phyloP scores from a whole-genome alignment of 2,888 invertebrate species.

The Glyphotaelius pellucidus region DNA sequence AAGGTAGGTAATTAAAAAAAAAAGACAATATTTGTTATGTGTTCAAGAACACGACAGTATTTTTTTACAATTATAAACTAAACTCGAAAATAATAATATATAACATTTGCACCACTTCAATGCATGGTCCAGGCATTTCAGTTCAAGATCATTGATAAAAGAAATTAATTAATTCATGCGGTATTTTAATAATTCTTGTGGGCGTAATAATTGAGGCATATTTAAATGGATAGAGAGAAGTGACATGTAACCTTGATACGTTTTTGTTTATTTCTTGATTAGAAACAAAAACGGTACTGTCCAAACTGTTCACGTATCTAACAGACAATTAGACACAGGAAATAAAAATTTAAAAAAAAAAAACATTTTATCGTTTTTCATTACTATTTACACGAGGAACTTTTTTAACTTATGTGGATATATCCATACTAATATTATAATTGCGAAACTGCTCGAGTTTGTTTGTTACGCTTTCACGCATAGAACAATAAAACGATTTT shows the following conservation, averaged over 20 bases:
- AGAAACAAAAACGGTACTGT: background rate
- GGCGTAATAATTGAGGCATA: background rate
- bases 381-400: background rate
- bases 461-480: too few species aligned
- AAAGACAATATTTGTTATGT: too few species aligned
- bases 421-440: too few species aligned
- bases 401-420: too few species aligned
- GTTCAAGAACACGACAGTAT: background rate
- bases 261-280: background rate
- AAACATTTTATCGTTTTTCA: background rate
- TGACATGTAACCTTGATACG: background rate
- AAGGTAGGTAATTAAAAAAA: too few species aligned
- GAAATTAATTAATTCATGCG: background rate
- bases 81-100: background rate
- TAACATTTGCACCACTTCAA: background rate
- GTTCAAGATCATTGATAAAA: background rate
- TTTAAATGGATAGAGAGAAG: background rate
- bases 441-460: too few species aligned
- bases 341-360: too few species aligned
- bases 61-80: background rate
- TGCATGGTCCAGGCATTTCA: too few species aligned
- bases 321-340: too few species aligned
- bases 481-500: too few species aligned
- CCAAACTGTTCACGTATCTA: background rate
- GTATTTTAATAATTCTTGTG: background rate